Base-by-base conservation (phyloP, 1,140 invertebrate species). In the Acyrthosiphon pisum region DNA sequence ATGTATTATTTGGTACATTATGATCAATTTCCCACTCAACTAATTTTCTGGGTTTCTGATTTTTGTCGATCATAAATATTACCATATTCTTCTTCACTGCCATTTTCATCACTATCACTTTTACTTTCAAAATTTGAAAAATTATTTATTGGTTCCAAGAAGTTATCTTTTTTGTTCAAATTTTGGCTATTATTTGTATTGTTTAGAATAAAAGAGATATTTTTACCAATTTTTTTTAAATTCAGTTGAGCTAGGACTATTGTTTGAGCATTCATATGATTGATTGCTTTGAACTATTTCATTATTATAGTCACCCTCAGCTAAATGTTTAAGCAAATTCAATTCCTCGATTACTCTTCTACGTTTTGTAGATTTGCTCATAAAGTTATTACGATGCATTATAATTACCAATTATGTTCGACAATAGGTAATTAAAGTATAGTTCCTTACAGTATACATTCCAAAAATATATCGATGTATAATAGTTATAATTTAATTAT, bases 1-100 rank as follows among this genome's bases (percentile, higher is more conserved):
- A 41, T 83, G 81, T 83, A 83, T 41, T 41, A 83, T 41, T 83
- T 83, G 76, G 76, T 81, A 81, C 76, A 37, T 81, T 81, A 81
- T 81, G 22, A 37, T 83, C 37, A 83, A 83, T 23, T 41, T 37
- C 81, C 81, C 81, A 83, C 37, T 83, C 26, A 83, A 37, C 37
- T 83, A 83, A 83, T 83, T 41, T 41, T 0, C 37, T 23, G n/a
- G n/a, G 68, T 20, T 41, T 41, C 37, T 18, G 20, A 83, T 41
- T 22, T 83, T 41, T 83, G 35, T 23, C 41, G 37, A 53, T 22
- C 50, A 53, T 53, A 53, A 83, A 6, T 41, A 6, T 83, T 8
- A 23, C 7, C n/a, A 81, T 41, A 83, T 83, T 37, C 6, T 41
- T 20, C 26, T 22, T 22, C 35, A 83, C 1, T 41, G 14, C 2